Evolutionary conservation across 2,888 invertebrate genomes (phyloP), one percentile per base, ranked within the genome.

Genomic region (Serripes groenlandicus): DNA sequence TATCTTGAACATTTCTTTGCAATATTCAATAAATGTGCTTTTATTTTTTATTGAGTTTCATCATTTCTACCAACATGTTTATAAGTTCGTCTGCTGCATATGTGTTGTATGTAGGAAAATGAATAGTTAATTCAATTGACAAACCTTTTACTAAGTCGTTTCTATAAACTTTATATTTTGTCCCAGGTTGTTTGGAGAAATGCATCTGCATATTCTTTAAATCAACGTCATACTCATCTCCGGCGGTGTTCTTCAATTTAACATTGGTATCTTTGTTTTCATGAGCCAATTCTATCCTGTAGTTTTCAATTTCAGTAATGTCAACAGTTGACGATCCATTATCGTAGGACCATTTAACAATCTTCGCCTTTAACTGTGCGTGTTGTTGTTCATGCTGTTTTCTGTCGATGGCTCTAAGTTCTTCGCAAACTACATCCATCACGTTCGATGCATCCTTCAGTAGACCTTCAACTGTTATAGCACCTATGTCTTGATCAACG

Each of bases 381-480:
- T 58, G 58, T 58, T 58, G 58, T 28, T 28, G 58, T 26, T 58
- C 58, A 28, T 58, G 30, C 28, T 58, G 58, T 4, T 28, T 58
- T 58, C 30, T 23, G 26, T 58, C 58, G 26, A 28, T 28, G 58
- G 26, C 58, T 58, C 58, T 3, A 23, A 58, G 4, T 28, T 58
- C 58, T 3, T 23, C 26, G 26, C 30, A 58, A 15, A 58, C 26
- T 23, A 58, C 26, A 15, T 58, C 58, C 28, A 28, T 58, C 4
- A 58, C 58, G 26, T 28, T 26, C 15, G 23, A 26, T 23, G 58
- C 58, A 28, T 58, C 58, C 3, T 58, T 58, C 3, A 58, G 23
- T 4, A 58, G 58, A 15, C 58, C 58, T 23, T 58, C 58, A 28
- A 58, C 26, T 15, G 58, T 58, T 3, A 58, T 58, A 15, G 26